Percentiles rank a stretch among this genome's conserved stretches.
phyloP scores from a whole-genome alignment of 37 sponge, comb jelly and placozoan species.

The Cliona cf. orientalis region DNA sequence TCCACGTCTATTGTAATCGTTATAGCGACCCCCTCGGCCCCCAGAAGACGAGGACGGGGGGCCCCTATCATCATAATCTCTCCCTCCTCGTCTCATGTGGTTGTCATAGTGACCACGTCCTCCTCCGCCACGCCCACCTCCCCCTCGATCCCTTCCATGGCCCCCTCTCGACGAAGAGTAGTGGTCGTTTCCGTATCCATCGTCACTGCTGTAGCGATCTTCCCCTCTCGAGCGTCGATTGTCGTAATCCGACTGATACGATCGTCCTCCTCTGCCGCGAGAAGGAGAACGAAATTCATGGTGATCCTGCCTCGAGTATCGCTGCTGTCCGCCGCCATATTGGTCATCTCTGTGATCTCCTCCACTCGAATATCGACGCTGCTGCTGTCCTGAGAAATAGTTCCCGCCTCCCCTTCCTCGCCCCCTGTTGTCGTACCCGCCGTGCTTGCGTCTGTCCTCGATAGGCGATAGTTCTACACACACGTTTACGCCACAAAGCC shows the following conservation, averaged over 20 bases:
- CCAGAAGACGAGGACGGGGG: neutral
- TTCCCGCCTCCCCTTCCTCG: conserved; percentile 13
- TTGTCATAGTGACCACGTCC: conserved; percentile 18
- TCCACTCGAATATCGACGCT: no score
- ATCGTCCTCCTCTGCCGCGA: neutral
- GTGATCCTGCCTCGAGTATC: neutral
- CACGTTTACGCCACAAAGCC: conserved; percentile 71
- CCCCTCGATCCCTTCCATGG: neutral
- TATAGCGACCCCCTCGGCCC: neutral
- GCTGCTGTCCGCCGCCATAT: neutral
- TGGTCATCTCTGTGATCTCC: no score
- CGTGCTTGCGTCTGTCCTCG: conserved; percentile 39
- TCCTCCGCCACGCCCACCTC: conserved; percentile 19
- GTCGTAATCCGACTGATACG: neutral
- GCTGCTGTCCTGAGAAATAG: neutral
- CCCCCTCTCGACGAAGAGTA: no score
- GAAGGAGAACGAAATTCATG: neutral
- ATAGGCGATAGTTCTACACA: conserved; percentile 73
- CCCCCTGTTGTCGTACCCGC: neutral
- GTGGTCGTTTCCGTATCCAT: neutral
- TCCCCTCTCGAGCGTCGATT: neutral
- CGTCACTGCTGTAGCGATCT: neutral
- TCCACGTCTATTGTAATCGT: conserved; percentile 9
- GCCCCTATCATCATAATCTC: conserved; percentile 4
- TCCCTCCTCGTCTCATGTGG: neutral